phyloP scores from a whole-genome alignment of 2,888 invertebrate species.

The Cynaeus angustus region DNA sequence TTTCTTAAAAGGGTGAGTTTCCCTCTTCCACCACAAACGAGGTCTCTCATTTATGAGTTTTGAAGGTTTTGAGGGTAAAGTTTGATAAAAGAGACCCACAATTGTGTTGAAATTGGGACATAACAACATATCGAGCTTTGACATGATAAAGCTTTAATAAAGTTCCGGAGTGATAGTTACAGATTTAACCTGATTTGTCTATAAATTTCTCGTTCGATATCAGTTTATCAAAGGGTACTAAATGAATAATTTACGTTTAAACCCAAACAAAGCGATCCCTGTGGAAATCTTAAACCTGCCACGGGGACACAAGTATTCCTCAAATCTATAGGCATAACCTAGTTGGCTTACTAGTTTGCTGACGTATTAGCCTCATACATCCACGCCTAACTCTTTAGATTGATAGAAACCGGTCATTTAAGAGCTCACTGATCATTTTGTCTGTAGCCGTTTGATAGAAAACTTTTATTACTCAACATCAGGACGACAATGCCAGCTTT shows the following conservation, averaged over 20 bases:
- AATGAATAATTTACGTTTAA: conserved; percentile 40
- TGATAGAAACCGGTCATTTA: too few relatives aligned
- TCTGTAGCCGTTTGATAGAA: background rate
- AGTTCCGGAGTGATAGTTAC: background rate
- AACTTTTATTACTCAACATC: conserved; percentile 38
- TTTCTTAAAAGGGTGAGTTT: too few relatives aligned
- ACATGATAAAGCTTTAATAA: background rate
- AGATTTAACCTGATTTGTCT: conserved; percentile 15
- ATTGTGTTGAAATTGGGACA: too few relatives aligned
- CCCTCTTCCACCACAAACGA: too few relatives aligned
- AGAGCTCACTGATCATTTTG: too few relatives aligned
- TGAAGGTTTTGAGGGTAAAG: too few relatives aligned
- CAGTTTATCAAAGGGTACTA: conserved; percentile 35
- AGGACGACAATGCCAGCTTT: conserved; percentile 39
- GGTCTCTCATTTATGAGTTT: too few relatives aligned
- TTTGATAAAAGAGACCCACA: too few relatives aligned
- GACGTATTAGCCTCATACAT: conserved; percentile 22
- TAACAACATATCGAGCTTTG: too few relatives aligned
- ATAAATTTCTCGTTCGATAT: conserved; percentile 25
- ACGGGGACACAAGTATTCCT: conserved; percentile 27
- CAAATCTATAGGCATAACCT: conserved; percentile 38
- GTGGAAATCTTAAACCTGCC: conserved; percentile 38
- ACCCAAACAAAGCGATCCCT: conserved; percentile 39
- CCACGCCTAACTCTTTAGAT: conserved; percentile 11
- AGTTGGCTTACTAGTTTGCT: conserved; percentile 39